Evolutionary conservation across 1,140 invertebrate species (phyloP).

Genomic region (Euschistus heros): DNA sequence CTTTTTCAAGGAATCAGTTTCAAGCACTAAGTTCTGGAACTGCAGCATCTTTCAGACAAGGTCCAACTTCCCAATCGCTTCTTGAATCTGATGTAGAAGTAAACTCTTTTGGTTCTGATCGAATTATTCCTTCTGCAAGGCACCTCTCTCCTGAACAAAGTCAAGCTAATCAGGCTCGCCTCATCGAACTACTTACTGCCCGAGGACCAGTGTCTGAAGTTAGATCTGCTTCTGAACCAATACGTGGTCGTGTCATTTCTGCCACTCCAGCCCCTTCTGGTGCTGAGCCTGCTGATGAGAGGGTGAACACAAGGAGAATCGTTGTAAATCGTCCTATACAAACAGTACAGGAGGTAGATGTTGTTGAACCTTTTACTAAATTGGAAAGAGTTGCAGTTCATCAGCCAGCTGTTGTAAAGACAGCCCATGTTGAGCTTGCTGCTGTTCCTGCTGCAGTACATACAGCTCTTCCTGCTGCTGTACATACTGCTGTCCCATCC

Average conservation of each 20-base stretch:
- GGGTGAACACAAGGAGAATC: constrained; percentile 47
- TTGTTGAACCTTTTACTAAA: constrained; percentile 47
- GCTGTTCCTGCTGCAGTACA: constrained; percentile 32
- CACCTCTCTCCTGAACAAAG: constrained; percentile 35
- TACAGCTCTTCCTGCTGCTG: neutral
- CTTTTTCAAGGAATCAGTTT: neutral
- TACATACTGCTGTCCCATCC: neutral
- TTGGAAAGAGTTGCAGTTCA: constrained; percentile 38
- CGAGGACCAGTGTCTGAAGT: constrained; percentile 37
- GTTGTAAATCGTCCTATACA: constrained; percentile 50
- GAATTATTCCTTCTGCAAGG: neutral
- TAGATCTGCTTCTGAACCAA: constrained; percentile 28
- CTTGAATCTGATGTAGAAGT: neutral
- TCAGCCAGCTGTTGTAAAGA: constrained; percentile 41
- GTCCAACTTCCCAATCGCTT: neutral
- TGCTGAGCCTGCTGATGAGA: constrained; percentile 41
- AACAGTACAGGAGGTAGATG: constrained; percentile 46
- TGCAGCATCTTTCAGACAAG: neutral
- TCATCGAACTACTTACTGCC: constrained; percentile 41
- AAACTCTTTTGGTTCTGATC: neutral
- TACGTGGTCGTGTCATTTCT: constrained; percentile 41
- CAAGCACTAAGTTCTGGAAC: neutral
- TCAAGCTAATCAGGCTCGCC: constrained; percentile 39
- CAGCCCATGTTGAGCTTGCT: constrained; percentile 36
- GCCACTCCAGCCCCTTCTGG: constrained; percentile 44